Percentiles rank a stretch among this genome's conserved stretches.
Conservation (phyloP, 2,113 vertebrate genomes). For the Amphiprion ocellaris region DNA sequence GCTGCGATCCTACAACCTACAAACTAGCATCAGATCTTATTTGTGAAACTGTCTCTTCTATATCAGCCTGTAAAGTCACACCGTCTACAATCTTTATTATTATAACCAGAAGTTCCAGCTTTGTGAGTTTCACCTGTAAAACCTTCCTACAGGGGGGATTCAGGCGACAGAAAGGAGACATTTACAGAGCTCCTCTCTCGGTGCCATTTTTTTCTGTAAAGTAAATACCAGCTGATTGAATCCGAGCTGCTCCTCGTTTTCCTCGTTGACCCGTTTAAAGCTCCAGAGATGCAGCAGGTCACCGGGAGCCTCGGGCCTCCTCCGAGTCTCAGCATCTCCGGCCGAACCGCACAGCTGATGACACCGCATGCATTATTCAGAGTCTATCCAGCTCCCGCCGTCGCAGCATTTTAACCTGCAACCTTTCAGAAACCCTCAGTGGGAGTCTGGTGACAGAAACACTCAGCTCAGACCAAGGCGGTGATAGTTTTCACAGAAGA, state of each 20-base stretch:
- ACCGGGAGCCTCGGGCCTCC: constrained; percentile 20
- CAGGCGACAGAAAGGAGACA: neutral
- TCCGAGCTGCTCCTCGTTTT: neutral
- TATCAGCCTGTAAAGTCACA: no score
- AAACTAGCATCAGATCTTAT: no score
- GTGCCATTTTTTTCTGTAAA: neutral
- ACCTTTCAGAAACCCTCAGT: constrained; percentile 37
- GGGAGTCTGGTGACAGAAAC: constrained; percentile 4
- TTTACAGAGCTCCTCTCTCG: constrained; percentile 17
- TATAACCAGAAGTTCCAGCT: no score
- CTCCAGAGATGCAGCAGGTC: constrained; percentile 32
- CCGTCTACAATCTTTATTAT: no score
- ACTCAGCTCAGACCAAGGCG: no score
- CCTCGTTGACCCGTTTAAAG: neutral
- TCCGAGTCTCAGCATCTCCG: constrained; percentile 9
- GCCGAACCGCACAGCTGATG: constrained; percentile 35
- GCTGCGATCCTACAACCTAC: no score
- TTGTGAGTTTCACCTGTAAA: neutral
- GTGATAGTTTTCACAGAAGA: neutral
- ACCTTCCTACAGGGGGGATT: neutral
- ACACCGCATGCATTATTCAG: constrained; percentile 67
- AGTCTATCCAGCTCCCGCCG: constrained; percentile 44
- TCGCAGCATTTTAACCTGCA: constrained; percentile 53
- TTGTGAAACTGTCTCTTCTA: no score
- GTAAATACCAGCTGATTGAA: constrained; percentile 32